Evolutionary conservation across 2,888 invertebrate species (phyloP).

Genomic region (Anoncus sp.): DNA sequence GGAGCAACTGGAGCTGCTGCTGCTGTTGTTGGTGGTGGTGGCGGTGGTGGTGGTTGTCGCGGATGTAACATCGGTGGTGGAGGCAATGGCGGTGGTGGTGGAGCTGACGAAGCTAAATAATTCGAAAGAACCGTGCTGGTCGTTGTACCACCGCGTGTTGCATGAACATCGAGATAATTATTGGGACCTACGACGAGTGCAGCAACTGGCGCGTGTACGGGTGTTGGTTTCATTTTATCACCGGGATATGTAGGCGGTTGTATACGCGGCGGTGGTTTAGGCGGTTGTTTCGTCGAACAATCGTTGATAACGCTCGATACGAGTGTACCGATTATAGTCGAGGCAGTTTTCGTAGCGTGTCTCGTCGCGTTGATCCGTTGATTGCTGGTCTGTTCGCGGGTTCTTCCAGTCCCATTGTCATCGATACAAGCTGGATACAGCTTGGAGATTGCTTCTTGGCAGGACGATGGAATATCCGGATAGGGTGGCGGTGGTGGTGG

Average conservation of each 20-base stretch:
- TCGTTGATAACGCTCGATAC: too few relatives aligned
- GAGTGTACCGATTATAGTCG: too few relatives aligned
- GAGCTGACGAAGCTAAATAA: slow-evolving; percentile 86
- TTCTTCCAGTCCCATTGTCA: slow-evolving; percentile 60
- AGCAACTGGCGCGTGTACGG: slow-evolving; percentile 84
- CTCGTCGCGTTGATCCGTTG: neutral
- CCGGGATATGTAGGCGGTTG: slow-evolving; percentile 83
- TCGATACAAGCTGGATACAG: slow-evolving; percentile 67
- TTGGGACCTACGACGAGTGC: slow-evolving; percentile 86
- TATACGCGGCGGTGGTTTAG: slow-evolving; percentile 85
- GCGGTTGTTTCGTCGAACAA: slow-evolving; percentile 80
- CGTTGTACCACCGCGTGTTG: slow-evolving; percentile 84
- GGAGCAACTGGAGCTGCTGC: slow-evolving; percentile 84
- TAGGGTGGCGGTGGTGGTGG: slow-evolving; percentile 87
- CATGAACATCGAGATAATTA: slow-evolving; percentile 87
- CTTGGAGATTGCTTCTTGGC: too few relatives aligned
- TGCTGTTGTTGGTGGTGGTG: slow-evolving; percentile 66
- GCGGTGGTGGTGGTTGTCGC: slow-evolving; percentile 83
- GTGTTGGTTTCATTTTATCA: slow-evolving; percentile 83
- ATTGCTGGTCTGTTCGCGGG: slow-evolving; percentile 23
- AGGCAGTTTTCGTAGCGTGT: too few relatives aligned
- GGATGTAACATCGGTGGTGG: slow-evolving; percentile 68
- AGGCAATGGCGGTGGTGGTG: slow-evolving; percentile 84
- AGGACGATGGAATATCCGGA: slow-evolving; percentile 80
- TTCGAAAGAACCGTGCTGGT: slow-evolving; percentile 81